phyloP scores from a whole-genome alignment of 2,113 vertebrate species.

The Centropus bengalensis region DNA sequence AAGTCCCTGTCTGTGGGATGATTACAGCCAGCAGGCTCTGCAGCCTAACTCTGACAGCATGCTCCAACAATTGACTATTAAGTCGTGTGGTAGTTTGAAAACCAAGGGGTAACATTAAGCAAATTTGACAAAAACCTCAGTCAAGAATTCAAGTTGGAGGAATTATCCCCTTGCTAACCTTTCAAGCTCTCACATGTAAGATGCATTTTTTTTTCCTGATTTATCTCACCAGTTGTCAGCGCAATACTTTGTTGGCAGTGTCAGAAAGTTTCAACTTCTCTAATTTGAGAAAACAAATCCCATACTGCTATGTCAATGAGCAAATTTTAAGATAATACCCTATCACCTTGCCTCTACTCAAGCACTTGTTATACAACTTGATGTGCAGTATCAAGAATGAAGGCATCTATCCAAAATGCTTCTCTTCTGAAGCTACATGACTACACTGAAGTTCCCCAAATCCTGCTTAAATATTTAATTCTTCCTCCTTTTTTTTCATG shows the following conservation, averaged over 20 bases:
- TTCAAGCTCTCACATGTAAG: background rate
- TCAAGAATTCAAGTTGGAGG: background rate
- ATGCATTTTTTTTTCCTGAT: background rate
- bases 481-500: background rate
- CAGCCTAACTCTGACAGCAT: fast-evolving
- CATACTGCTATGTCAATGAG: background rate
- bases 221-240: background rate
- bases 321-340: background rate
- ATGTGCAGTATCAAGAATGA: background rate
- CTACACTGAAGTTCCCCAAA: background rate
- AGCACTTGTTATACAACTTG: background rate
- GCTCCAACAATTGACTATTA: background rate
- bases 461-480: background rate
- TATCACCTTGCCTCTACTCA: background rate
- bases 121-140: background rate
- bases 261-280: background rate
- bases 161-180: background rate
- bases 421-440: background rate
- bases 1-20: fast-evolving
- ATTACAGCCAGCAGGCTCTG: background rate
- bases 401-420: background rate
- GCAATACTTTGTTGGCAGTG: background rate
- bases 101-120: background rate
- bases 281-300: background rate
- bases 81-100: constrained; percentile 6